phyloP scores from a whole-genome alignment of 2,797 vertebrate species.

The Gouania willdenowi region DNA sequence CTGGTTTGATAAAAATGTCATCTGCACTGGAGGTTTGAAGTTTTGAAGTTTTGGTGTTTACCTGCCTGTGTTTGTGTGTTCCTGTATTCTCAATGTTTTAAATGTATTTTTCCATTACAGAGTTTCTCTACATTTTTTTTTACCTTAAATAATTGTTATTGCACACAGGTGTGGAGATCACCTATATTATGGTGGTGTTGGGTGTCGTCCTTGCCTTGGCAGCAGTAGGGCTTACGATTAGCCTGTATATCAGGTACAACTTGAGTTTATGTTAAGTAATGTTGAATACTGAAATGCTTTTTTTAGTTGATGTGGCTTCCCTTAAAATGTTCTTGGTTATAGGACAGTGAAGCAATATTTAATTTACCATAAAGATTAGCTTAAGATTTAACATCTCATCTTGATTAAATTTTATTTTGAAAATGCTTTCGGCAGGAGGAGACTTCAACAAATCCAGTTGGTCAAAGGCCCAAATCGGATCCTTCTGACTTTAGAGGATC shows the following conservation, averaged over 20 bases:
- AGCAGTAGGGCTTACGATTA: constrained; percentile 57
- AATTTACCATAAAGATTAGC: too few relatives aligned
- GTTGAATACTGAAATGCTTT: not conserved
- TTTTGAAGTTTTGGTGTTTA: not conserved
- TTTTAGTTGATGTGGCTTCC: too few relatives aligned
- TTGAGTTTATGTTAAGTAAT: too few relatives aligned
- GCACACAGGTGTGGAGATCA: constrained; percentile 75
- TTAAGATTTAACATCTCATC: not conserved
- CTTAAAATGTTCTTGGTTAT: too few relatives aligned
- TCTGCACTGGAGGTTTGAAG: constrained; percentile 81
- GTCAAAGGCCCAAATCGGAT: constrained; percentile 88
- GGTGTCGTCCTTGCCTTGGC: constrained; percentile 63
- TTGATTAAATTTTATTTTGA: not conserved
- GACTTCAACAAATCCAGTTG: constrained; percentile 84
- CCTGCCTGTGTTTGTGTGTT: not conserved
- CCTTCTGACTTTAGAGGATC: constrained; percentile 83
- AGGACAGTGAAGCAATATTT: too few relatives aligned
- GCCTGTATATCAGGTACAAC: constrained; percentile 72
- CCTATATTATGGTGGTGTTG: constrained; percentile 72
- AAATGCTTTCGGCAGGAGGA: constrained; percentile 72
- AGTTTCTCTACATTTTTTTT: too few relatives aligned
- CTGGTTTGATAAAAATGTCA: constrained; percentile 81
- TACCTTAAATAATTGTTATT: constrained; percentile 9
- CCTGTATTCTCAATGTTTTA: too few relatives aligned
- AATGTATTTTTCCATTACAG: too few relatives aligned